Base-by-base conservation (phyloP, 2,888 invertebrate genomes). In the Eledona agricola region DNA sequence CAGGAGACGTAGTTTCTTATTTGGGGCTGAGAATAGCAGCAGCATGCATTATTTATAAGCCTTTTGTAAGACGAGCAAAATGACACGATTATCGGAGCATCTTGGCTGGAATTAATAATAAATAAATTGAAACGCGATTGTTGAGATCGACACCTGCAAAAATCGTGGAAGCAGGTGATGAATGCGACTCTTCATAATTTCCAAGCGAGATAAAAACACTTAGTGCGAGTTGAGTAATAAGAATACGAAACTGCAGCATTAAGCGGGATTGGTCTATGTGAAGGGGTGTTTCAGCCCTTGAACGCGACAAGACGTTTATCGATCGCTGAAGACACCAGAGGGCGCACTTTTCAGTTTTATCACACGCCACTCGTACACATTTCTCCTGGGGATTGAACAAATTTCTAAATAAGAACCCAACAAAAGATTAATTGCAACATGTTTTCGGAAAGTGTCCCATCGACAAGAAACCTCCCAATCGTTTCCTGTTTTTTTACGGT, bases 191-290 rank as follows among this genome's bases (percentile, higher is more conserved):
- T 20, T 15, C 16, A 32, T 17, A 32, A 32, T 32, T 32, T 35
- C 17, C 20, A 35, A 19, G 9, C 35, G 35, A 35, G 22, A 35
- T 35, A 40, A 43, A 43, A 43, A 43, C 43, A 43, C 43, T 43
- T 43, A 29, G 43, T 31, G 13, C 25, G 29, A 42, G 42, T 42
- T 42, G 42, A 23, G 25, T 32, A 34, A 45, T 34, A 34, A 45
- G 45, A 45, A 45, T 34, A 25, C 25, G 45, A 45, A 45, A 32
- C 45, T 45, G 19, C 22, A 28, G 26, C 11, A 37, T 37, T 37
- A 40, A 25, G 29, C 34, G 26, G 34, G 46, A 46, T 46, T 34
- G 46, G 46, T 46, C 46, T 46, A 46, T 46, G 32, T 26, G 15
- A 25, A 34, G 46, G 46, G 46, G 46, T 43, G 43, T 29, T 15